Conservation (phyloP, 2,113 vertebrate genomes). For the Entomyzon cyanotis region DNA sequence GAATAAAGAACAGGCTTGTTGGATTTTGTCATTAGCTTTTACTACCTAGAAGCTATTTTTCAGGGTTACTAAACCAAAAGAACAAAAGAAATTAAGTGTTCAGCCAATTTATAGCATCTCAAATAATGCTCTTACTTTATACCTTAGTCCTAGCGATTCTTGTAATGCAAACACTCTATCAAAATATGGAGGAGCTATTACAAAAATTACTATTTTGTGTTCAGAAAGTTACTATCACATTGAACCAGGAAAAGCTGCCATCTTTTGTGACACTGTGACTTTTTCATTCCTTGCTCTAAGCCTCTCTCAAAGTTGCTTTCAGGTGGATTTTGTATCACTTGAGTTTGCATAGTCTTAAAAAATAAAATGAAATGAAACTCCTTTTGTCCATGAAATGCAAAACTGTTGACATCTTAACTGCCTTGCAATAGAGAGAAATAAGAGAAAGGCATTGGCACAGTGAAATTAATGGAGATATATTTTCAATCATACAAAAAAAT, state of each 20-base stretch:
- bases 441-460: neutral
- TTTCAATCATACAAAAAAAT: neutral
- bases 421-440: neutral
- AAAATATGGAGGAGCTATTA: neutral
- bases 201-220: neutral
- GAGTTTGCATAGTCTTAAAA: neutral
- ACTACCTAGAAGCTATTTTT: neutral
- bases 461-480: neutral
- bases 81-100: neutral
- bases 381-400: neutral
- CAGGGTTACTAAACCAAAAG: neutral
- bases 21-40: neutral
- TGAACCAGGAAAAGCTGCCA: neutral
- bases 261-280: neutral
- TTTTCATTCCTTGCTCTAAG: neutral
- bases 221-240: neutral
- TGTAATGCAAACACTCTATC: fast-evolving
- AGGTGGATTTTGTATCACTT: neutral
- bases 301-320: neutral
- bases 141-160: neutral
- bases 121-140: neutral
- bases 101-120: neutral
- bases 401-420: neutral
- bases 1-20: neutral
- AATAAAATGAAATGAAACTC: neutral